These are phyloP conservation scores for Elmis aenea DNA, from an alignment of 2,888 invertebrate species.

Conservation along the genomic window DNA sequence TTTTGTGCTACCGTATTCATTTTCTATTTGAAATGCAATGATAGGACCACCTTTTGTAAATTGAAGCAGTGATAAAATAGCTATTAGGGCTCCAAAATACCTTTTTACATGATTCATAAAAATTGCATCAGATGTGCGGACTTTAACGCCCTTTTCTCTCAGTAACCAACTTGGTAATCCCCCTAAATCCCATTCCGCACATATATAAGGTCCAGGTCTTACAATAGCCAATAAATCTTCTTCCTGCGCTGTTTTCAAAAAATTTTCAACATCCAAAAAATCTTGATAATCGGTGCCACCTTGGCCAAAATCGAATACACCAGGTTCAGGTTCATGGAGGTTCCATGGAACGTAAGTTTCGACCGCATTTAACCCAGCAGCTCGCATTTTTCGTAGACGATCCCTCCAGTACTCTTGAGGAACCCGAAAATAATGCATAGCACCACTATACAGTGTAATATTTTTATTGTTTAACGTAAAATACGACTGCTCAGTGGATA, in stretches of 20 bases:
- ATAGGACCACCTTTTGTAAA: slow-evolving; percentile 75
- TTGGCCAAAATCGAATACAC: slow-evolving; percentile 43
- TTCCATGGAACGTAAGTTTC: slow-evolving; percentile 87
- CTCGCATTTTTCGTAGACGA: slow-evolving; percentile 67
- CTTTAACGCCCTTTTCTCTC: slow-evolving; percentile 46
- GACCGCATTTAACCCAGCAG: slow-evolving; percentile 82
- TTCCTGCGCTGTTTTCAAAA: slow-evolving; percentile 65
- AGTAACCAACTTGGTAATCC: slow-evolving; percentile 49
- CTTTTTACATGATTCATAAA: slow-evolving; percentile 46
- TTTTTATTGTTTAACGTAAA: slow-evolving; percentile 46
- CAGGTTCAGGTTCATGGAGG: slow-evolving; percentile 73
- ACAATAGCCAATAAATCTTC: slow-evolving; percentile 74
- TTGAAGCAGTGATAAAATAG: slow-evolving; percentile 47
- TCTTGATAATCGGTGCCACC: slow-evolving; percentile 63
- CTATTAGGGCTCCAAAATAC: slow-evolving; percentile 50
- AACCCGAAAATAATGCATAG: slow-evolving; percentile 81
- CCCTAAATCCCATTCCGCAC: slow-evolving; percentile 74
- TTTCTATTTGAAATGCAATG: slow-evolving; percentile 84
- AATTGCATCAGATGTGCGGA: slow-evolving; percentile 33
- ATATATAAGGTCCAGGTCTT: slow-evolving; percentile 85
- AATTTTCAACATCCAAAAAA: slow-evolving; percentile 56
- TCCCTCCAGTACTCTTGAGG: slow-evolving; percentile 75
- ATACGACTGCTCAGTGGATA: slow-evolving; percentile 33
- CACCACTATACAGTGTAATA: slow-evolving; percentile 48
- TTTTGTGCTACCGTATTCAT: slow-evolving; percentile 21